A percentile compares a stretch with the other conserved stretches of the same genome.
Conservation (phyloP, 2,888 invertebrate species). For the Halictus ligatus region DNA sequence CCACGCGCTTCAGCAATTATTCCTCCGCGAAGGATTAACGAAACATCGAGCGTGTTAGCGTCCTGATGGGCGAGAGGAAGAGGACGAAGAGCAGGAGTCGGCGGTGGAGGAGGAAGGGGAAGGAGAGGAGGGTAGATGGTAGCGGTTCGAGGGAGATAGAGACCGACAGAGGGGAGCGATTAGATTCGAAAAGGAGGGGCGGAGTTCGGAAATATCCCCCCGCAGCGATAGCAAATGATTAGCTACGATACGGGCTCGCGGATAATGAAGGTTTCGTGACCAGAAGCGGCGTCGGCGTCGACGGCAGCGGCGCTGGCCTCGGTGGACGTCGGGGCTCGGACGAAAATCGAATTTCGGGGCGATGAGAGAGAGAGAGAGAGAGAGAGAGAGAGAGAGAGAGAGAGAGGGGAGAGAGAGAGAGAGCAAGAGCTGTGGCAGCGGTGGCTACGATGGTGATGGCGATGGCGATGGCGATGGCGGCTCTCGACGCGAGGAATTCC, state of each 20-base stretch:
- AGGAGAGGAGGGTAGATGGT: neutral
- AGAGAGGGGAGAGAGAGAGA: neutral
- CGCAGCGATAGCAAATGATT: slow-evolving; percentile 40
- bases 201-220: slow-evolving; percentile 22
- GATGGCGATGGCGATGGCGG: slow-evolving; percentile 3
- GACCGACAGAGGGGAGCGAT: neutral
- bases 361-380: neutral
- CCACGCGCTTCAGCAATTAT: slow-evolving; percentile 6
- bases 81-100: neutral
- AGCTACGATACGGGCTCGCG: slow-evolving; percentile 33
- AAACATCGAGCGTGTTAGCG: slow-evolving; percentile 13
- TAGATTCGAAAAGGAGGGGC: slow-evolving; percentile 17
- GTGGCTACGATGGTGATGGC: neutral
- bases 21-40: slow-evolving; percentile 15
- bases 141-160: neutral
- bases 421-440: neutral
- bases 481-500: slow-evolving; percentile 36
- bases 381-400: neutral
- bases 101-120: neutral
- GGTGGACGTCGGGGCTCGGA: slow-evolving; percentile 14
- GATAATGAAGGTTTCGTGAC: slow-evolving; percentile 34
- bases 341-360: slow-evolving; percentile 51
- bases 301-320: neutral
- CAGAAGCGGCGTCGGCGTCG: slow-evolving; percentile 22
- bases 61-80: neutral